Percentiles rank a stretch among this genome's conserved stretches.
phyloP scores from a whole-genome alignment of 1,140 invertebrate genomes.

The Lordiphosa mommai region DNA sequence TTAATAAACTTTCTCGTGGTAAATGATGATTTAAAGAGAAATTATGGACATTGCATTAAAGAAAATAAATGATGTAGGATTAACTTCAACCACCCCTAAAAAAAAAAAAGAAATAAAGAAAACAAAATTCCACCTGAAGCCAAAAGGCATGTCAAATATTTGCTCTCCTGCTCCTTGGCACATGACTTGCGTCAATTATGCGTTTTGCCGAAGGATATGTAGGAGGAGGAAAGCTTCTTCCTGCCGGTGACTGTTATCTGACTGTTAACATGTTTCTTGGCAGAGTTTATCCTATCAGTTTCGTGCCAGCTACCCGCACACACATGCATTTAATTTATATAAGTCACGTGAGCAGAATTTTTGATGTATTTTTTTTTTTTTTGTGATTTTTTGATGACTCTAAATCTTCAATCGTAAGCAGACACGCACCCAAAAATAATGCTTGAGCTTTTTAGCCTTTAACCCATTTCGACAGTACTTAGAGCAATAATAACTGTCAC shows the following conservation, averaged over 20 bases:
- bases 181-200: slow-evolving; percentile 65
- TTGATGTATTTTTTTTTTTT: neutral
- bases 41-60: no score
- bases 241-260: slow-evolving; percentile 35
- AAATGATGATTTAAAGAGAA: no score
- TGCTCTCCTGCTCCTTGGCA: slow-evolving; percentile 5
- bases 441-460: slow-evolving; percentile 1
- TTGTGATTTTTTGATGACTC: neutral
- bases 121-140: neutral
- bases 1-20: no score
- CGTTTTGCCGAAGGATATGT: slow-evolving; percentile 10
- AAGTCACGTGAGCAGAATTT: slow-evolving; percentile 66
- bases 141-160: slow-evolving; percentile 46
- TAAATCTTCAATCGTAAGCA: neutral
- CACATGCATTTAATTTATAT: slow-evolving; percentile 62
- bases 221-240: neutral
- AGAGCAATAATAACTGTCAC: slow-evolving; percentile 34
- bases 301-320: neutral
- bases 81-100: no score
- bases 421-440: neutral
- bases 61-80: no score
- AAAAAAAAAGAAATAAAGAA: neutral
- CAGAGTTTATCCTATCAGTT: slow-evolving; percentile 10
- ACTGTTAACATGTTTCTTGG: slow-evolving; percentile 34
- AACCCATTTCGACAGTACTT: slow-evolving; percentile 7